Evolutionary conservation across 2,113 vertebrate species (phyloP).

Genomic region (Strix aluco): DNA sequence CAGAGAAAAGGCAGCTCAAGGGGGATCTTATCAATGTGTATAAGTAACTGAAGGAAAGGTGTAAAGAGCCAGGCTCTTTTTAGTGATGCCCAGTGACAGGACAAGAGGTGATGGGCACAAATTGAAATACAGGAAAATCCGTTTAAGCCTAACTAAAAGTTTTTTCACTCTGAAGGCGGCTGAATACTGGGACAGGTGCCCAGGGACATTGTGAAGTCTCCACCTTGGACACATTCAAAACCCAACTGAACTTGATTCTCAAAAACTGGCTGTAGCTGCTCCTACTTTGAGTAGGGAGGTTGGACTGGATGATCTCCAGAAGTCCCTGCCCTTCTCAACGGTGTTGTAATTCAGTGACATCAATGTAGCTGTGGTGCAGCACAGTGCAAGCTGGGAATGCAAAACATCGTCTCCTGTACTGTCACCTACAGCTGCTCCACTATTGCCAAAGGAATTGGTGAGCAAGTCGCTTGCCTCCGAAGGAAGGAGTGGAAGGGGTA

Average conservation of each 20-base stretch:
- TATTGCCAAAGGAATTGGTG: neutral
- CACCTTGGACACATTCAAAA: neutral
- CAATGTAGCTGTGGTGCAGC: neutral
- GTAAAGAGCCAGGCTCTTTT: neutral
- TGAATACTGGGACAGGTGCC: no score
- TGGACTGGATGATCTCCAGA: neutral
- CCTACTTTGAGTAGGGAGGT: neutral
- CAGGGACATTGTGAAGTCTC: neutral
- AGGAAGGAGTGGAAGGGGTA: neutral
- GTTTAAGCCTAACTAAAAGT: neutral
- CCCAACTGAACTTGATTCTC: neutral
- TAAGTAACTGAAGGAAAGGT: neutral
- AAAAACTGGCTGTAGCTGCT: rapidly evolving
- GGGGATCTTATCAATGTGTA: neutral
- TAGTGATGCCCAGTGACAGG: no score
- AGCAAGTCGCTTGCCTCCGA: rapidly evolving
- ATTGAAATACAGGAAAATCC: neutral
- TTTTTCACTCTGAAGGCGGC: neutral
- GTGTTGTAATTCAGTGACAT: neutral
- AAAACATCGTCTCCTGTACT: neutral
- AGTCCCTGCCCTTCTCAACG: neutral
- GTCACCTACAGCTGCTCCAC: neutral
- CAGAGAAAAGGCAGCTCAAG: neutral
- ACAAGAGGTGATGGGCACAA: neutral
- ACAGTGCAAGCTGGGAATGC: neutral